These are phyloP conservation scores for Pristiophorus japonicus DNA, from an alignment of 2,113 vertebrate species.

Conservation along the genomic window DNA sequence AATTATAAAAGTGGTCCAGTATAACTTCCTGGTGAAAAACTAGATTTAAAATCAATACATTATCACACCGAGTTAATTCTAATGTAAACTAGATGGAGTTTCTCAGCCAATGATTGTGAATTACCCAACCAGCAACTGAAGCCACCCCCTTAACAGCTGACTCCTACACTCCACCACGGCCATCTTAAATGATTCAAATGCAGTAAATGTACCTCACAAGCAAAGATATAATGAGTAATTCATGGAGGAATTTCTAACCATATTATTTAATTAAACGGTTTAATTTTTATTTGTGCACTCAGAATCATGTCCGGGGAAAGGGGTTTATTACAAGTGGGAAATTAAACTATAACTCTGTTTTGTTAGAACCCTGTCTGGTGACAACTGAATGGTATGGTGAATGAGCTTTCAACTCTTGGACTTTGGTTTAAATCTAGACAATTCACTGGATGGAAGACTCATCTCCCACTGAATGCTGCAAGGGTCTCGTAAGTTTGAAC, in stretches of 20 bases:
- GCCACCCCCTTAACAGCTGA: background rate
- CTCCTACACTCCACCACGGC: background rate
- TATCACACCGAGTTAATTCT: background rate
- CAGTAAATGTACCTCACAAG: background rate
- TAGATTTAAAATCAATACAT: background rate
- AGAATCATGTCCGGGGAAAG: background rate
- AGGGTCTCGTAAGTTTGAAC: background rate
- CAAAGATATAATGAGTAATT: background rate
- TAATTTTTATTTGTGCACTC: background rate
- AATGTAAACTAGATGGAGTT: background rate
- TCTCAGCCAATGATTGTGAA: background rate
- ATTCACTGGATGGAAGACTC: background rate
- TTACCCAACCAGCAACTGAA: background rate
- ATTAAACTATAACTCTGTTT: background rate
- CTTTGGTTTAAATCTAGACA: background rate
- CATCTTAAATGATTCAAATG: background rate
- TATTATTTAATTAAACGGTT: background rate
- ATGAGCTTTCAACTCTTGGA: background rate
- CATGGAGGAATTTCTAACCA: background rate
- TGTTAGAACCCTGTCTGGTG: background rate
- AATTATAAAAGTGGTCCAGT: background rate
- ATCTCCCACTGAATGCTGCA: background rate
- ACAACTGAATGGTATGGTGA: background rate
- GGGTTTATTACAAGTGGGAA: background rate
- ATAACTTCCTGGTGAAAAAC: background rate